A percentile compares a stretch with the other conserved stretches of the same genome.
These are phyloP conservation scores for Umimayanthus kanabou DNA, from an alignment of 92 coral and sea anemone genomes.

Conservation along the genomic window DNA sequence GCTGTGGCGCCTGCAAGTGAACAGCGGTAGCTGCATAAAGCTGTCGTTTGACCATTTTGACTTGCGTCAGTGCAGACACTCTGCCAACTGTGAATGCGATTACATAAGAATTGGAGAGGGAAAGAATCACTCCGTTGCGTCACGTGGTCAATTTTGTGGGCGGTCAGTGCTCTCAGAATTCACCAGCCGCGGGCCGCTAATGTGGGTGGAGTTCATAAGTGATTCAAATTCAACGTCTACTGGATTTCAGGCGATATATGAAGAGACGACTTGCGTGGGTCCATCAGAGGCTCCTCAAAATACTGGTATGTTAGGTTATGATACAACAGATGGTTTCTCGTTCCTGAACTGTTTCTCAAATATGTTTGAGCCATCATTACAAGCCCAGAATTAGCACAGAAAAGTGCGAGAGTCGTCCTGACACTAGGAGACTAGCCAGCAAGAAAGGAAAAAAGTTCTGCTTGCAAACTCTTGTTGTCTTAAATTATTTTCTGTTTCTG, in stretches of 20 bases:
- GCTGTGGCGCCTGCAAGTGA: conserved; percentile 35
- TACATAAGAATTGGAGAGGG: conserved; percentile 40
- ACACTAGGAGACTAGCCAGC: no score
- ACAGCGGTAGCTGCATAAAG: conserved; percentile 16
- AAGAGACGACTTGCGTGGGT: not conserved
- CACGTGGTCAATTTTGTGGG: conserved; percentile 27
- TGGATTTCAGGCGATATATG: conserved; percentile 35
- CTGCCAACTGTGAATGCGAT: conserved; percentile 19
- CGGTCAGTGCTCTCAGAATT: not conserved
- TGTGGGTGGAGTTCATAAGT: conserved; percentile 35
- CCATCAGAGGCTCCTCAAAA: not conserved
- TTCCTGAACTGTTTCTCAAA: not conserved
- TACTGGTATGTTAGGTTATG: not conserved
- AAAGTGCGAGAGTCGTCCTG: no score
- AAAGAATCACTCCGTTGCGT: conserved; percentile 3
- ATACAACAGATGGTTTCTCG: not conserved
- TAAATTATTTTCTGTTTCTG: no score
- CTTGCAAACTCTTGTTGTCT: no score
- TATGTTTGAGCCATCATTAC: no score
- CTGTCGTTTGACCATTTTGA: conserved; percentile 17
- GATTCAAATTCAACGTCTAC: conserved; percentile 5
- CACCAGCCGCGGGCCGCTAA: not conserved
- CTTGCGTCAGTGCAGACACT: not conserved
- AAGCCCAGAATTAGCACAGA: no score
- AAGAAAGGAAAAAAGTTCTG: no score